Percentiles rank a stretch among this genome's conserved stretches.
phyloP scores from a whole-genome alignment of 2,888 invertebrate species.

The Heliconius sara region DNA sequence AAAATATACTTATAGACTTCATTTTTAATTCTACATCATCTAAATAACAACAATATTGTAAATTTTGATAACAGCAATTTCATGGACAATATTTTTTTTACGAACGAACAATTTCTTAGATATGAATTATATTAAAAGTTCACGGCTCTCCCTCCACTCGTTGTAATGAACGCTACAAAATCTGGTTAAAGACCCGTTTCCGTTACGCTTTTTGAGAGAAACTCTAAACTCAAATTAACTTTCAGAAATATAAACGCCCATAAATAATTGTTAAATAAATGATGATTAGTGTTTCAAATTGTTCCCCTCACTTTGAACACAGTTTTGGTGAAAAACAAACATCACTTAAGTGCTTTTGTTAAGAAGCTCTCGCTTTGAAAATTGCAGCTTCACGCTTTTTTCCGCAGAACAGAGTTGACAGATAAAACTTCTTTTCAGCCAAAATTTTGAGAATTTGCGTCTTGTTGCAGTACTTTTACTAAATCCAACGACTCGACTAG shows the following conservation, averaged over 20 bases:
- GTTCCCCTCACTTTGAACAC: background rate
- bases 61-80: too few species aligned
- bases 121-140: background rate
- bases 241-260: constrained; percentile 10
- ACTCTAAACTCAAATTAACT: constrained; percentile 11
- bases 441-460: too few species aligned
- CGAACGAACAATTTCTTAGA: too few species aligned
- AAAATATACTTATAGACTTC: too few species aligned
- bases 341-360: background rate
- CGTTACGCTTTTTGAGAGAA: background rate
- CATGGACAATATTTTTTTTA: too few species aligned
- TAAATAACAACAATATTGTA: too few species aligned
- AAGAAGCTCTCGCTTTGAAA: background rate
- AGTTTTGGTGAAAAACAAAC: background rate
- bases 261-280: constrained; percentile 25
- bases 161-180: background rate
- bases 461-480: background rate
- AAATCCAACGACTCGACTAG: background rate
- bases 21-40: too few species aligned
- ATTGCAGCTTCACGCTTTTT: background rate
- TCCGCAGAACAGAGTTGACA: too few species aligned
- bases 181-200: background rate
- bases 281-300: constrained; percentile 7
- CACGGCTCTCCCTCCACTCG: background rate
- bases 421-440: too few species aligned